Evolutionary conservation across 2,888 invertebrate species (phyloP).

Genomic region (Platycheirus rosarum): DNA sequence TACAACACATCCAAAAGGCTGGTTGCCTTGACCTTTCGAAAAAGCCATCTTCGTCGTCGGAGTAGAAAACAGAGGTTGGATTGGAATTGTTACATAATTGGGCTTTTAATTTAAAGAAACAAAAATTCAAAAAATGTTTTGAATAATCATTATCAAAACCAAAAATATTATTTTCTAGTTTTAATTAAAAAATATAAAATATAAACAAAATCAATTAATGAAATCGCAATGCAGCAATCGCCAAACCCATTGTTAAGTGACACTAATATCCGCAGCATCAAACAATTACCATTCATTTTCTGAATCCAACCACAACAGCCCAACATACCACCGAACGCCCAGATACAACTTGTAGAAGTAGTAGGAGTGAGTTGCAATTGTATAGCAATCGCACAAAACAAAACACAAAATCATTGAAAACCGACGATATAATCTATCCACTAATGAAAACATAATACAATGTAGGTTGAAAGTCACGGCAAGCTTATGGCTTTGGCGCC

Average conservation of each 20-base stretch:
- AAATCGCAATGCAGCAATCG: conserved; percentile 37
- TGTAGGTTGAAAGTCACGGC: conserved; percentile 71
- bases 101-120: too few relatives aligned
- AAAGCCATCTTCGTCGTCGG: too few relatives aligned
- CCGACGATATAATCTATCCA: conserved; percentile 29
- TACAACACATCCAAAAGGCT: too few relatives aligned
- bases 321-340: neutral
- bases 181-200: too few relatives aligned
- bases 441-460: conserved; percentile 59
- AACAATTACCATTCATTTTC: conserved; percentile 58
- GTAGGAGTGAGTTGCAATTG: conserved; percentile 50
- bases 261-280: conserved; percentile 56
- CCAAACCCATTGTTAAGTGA: conserved; percentile 46
- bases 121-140: too few relatives aligned
- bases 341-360: conserved; percentile 44
- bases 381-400: neutral
- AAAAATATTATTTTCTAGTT: too few relatives aligned
- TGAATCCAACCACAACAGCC: conserved; percentile 47
- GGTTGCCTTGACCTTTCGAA: too few relatives aligned
- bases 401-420: conserved; percentile 48
- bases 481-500: conserved; percentile 37
- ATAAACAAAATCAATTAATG: conserved; percentile 55
- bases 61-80: too few relatives aligned
- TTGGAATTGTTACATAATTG: too few relatives aligned
- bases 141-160: too few relatives aligned